Base-by-base conservation (phyloP, 1,140 invertebrate species). In the Drosophila jambulina region DNA sequence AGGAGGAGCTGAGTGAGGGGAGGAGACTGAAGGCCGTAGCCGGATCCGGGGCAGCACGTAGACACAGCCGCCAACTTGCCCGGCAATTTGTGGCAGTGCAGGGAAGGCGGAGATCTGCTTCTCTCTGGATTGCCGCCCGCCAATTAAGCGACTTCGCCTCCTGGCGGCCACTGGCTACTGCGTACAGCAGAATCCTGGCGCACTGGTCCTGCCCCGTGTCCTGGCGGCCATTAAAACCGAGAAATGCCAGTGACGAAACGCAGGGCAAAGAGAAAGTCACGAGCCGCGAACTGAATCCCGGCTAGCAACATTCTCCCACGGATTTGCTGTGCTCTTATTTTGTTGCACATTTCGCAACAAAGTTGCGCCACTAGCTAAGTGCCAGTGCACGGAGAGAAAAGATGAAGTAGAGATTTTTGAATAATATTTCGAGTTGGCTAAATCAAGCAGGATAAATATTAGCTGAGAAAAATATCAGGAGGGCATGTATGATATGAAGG, bases 291-390 rank as follows among this genome's bases (percentile, higher is more conserved):
- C 72, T 48, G 57, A 32, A 27, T 76, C 58, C 34, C 10, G 32
- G 23, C 43, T 19, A 60, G 61, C 38, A 67, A 43, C 56, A 72
- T 46, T 68, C 63, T 43, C 12, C 29, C 4, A 17, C 36, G 36
- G 25, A 40, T 21, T 70, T 57, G 58, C 29, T 62, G 49, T 36
- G 29, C 40, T 32, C 36, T 23, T 51, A 75, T 34, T 75, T 51
- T 56, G 82, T 53, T 86, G 82, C 83, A 83, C 83, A 88, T 80
- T 88, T 88, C 51, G 77, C 83, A 88, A 83, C 84, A 87, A 83
- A 77, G 51, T 87, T 78, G 71, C 63, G 64, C 63, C 79, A 75
- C 25, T 32, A 54, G 63, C 49, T 61, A 36, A 34, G 57, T 51
- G 46, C 40, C 40, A 54, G 40, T 36, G 17, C 54, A 70, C 34